phyloP scores from a whole-genome alignment of 2,888 invertebrate species.

The Lathronympha strigana region DNA sequence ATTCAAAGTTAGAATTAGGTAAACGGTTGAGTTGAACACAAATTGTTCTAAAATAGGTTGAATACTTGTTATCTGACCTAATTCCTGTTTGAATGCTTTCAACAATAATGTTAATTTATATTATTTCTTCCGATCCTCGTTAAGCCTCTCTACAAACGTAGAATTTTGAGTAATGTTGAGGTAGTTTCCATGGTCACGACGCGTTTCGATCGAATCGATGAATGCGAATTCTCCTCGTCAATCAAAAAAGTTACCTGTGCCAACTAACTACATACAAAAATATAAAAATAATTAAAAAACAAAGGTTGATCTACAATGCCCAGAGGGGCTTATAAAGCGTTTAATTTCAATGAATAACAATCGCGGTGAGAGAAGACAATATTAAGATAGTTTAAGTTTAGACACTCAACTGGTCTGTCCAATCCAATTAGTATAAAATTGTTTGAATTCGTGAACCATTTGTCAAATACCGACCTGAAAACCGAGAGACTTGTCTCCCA shows the following conservation, averaged over 20 bases:
- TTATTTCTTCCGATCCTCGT: slow-evolving; percentile 4
- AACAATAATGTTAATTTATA: slow-evolving; percentile 3
- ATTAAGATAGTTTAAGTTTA: too few species aligned
- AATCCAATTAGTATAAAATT: not conserved
- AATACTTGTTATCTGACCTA: slow-evolving; percentile 3
- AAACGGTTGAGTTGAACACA: not conserved
- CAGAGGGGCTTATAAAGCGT: too few species aligned
- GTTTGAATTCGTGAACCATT: not conserved
- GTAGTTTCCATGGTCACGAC: not conserved
- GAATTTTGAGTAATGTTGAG: slow-evolving; percentile 4
- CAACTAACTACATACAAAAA: too few species aligned
- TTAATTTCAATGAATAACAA: too few species aligned
- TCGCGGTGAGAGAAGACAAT: too few species aligned
- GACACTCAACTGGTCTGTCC: too few species aligned
- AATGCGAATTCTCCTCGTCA: too few species aligned
- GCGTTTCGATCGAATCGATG: too few species aligned
- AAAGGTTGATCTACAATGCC: too few species aligned
- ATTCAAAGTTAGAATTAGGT: not conserved
- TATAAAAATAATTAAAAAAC: too few species aligned
- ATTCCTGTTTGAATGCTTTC: not conserved
- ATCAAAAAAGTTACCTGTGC: too few species aligned
- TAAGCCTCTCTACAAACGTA: not conserved
- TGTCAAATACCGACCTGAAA: not conserved
- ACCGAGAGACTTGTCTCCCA: not conserved
- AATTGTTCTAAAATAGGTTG: slow-evolving; percentile 3